Conservation (phyloP, 2,888 invertebrate species). For the Polia nebulosa region DNA sequence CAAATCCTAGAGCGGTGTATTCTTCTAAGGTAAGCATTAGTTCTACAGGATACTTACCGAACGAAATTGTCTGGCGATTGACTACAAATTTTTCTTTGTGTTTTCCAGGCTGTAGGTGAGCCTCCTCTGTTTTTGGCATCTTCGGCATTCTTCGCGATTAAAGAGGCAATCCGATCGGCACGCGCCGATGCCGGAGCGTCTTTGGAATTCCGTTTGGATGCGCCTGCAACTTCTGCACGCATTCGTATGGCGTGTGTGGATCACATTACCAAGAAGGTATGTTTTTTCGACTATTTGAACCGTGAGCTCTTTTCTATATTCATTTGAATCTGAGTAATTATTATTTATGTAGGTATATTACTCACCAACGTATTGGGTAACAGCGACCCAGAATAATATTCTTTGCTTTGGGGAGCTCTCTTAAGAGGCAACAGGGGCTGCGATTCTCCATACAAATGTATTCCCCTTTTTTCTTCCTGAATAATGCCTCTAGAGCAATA, state of each 20-base stretch:
- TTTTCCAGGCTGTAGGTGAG: constrained; percentile 97
- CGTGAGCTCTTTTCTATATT: too few relatives aligned
- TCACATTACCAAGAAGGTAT: constrained; percentile 94
- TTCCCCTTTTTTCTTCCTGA: too few relatives aligned
- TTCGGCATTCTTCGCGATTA: constrained; percentile 97
- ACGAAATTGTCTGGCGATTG: too few relatives aligned
- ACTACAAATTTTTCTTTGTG: background rate
- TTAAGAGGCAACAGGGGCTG: too few relatives aligned
- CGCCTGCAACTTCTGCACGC: constrained; percentile 97
- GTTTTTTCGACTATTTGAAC: too few relatives aligned
- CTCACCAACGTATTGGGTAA: too few relatives aligned
- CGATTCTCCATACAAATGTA: too few relatives aligned
- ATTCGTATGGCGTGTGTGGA: constrained; percentile 98
- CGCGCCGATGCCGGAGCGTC: constrained; percentile 93
- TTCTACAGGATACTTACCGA: background rate
- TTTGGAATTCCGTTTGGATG: constrained; percentile 92
- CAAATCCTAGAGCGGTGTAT: constrained; percentile 97
- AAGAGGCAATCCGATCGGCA: constrained; percentile 96
- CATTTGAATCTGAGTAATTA: too few relatives aligned
- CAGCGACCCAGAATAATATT: too few relatives aligned
- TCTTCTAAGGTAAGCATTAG: constrained; percentile 95
- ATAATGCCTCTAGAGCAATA: too few relatives aligned
- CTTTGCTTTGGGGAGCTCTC: too few relatives aligned
- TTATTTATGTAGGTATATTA: too few relatives aligned
- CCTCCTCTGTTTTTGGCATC: constrained; percentile 97